Percentiles rank a stretch among this genome's conserved stretches.
Evolutionary conservation across 1,140 invertebrate genomes (phyloP).

Genomic region (Lepidurus packardi): DNA sequence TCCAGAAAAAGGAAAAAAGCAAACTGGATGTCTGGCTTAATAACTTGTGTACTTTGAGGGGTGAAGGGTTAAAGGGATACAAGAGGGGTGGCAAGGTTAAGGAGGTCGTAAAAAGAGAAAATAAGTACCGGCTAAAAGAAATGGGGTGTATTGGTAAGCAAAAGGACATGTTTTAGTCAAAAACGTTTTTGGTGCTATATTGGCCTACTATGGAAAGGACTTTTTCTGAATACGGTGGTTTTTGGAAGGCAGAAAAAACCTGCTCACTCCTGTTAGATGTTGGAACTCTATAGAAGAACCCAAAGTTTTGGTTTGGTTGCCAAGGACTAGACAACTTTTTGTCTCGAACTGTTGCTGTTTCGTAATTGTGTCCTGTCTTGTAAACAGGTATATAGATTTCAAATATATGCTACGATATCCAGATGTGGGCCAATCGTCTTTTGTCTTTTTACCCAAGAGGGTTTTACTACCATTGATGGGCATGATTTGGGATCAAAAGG

Average conservation of each 20-base stretch:
- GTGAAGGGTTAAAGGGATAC: not conserved
- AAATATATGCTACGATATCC: not conserved
- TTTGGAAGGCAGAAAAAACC: not conserved
- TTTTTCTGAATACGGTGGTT: not conserved
- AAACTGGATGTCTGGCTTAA: not conserved
- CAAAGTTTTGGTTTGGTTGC: not conserved
- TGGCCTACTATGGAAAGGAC: not conserved
- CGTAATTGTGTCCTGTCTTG: not conserved
- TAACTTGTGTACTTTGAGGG: not conserved
- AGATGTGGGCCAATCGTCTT: slow-evolving; percentile 14
- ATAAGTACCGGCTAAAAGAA: not conserved
- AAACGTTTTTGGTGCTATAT: not conserved
- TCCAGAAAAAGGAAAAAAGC: not conserved
- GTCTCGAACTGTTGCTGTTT: not conserved
- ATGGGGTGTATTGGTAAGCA: not conserved
- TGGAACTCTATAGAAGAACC: not conserved
- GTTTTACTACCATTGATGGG: slow-evolving; percentile 2
- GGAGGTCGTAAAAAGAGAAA: not conserved
- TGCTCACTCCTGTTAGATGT: not conserved
- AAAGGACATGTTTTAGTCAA: not conserved
- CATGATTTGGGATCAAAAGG: not conserved
- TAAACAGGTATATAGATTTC: slow-evolving; percentile 17
- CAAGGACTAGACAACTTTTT: slow-evolving; percentile 22
- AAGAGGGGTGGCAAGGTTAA: not conserved
- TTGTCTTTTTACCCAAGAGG: slow-evolving; percentile 6